phyloP scores from a whole-genome alignment of 2,113 vertebrate species.

The Aegotheles bennettii region DNA sequence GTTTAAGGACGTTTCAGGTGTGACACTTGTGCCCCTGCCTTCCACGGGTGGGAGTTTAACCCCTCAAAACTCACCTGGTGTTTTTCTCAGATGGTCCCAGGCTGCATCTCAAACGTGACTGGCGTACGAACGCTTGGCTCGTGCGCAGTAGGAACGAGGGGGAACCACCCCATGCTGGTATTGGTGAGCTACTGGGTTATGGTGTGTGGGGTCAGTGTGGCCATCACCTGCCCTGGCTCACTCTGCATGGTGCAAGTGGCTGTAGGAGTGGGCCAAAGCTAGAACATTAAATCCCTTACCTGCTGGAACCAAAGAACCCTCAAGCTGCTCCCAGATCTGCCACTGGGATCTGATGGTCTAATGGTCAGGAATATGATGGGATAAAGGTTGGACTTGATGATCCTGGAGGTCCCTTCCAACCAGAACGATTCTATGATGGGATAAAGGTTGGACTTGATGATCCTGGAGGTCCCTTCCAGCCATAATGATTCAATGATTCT shows the following conservation, averaged over 20 bases:
- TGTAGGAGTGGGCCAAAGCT: not conserved
- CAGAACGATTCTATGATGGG: too few relatives aligned
- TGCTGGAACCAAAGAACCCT: not conserved
- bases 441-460: too few relatives aligned
- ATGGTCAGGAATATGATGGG: too few relatives aligned
- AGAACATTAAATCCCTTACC: not conserved
- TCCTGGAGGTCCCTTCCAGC: too few relatives aligned
- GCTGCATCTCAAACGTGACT: not conserved
- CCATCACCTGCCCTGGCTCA: not conserved
- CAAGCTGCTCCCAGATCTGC: not conserved
- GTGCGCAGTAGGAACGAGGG: accelerated
- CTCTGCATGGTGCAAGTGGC: accelerated
- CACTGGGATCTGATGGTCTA: too few relatives aligned
- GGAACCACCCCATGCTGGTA: accelerated
- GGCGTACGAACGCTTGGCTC: accelerated
- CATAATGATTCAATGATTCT: too few relatives aligned
- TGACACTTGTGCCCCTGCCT: not conserved
- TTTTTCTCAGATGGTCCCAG: accelerated
- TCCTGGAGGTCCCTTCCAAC: too few relatives aligned
- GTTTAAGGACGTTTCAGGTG: not conserved
- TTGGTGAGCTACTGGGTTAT: accelerated
- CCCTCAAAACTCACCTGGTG: accelerated
- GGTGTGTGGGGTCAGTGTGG: accelerated
- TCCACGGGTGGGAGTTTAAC: not conserved
- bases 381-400: too few relatives aligned